Base-by-base conservation (phyloP, 2,113 vertebrate genomes). In the Eulacestoma nigropectus region DNA sequence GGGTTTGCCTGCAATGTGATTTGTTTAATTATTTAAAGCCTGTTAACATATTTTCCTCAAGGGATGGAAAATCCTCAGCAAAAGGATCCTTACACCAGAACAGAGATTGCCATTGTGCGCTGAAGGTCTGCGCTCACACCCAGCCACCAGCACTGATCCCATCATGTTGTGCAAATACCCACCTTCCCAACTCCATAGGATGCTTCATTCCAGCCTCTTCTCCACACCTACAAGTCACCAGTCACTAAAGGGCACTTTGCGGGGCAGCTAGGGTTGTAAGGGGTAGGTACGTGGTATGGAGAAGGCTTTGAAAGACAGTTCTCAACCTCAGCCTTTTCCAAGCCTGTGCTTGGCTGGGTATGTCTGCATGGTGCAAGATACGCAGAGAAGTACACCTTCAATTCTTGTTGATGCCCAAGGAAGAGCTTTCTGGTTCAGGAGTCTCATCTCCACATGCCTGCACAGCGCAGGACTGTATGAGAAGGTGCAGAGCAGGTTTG, bases 21-120 rank as follows among this genome's bases (percentile, higher is more conserved):
- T 93, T 95, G 72, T 96, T 96, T 86, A 94, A 96, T 95, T 96
- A 95, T 94, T 96, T 95, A 93, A 93, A 94, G 25, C 32, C 76
- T 49, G 68, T 88, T 96, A 81, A 29, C 52, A 62, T 94, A 84
- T 81, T 95, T 96, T 89, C 76, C 92, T 92, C 64, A 47, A 74
- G 95, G 90, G 85, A 63, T 49, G 72, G 79, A 92, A 94, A 93
- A 90, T 44, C 55, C 83, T 90, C 79, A 52, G 63, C 14, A 0
- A 81, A 92, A 86, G 63, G 59, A 72, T 86, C 85, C 32, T 84
- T 67, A 84, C 27, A 91, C 16, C 22, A 90, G 72, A 90, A 90
- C 82, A 95, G 37, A 89, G 75, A 32, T 81, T 1, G 46, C 52
- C 4, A 8, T 84, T 95, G 50, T 94, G 30, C 0, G 0, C n/a